Base-by-base conservation (phyloP, 2,797 vertebrate genomes). In the Xyrichtys novacula region DNA sequence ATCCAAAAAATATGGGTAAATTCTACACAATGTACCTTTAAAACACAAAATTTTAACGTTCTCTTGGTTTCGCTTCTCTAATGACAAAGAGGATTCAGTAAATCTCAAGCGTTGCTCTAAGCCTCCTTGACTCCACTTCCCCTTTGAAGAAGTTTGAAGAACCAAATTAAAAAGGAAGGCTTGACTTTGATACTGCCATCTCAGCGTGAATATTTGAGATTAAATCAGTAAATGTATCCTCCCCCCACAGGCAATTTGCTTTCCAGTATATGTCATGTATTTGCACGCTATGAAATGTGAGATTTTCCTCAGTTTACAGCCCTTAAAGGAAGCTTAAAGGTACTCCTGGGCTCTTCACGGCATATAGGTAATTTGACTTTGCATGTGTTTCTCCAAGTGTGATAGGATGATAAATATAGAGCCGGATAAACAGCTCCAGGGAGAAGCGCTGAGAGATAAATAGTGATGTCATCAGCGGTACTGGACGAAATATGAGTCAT, bases 371-470 rank as follows among this genome's bases (percentile, higher is more conserved):
- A 85, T 82, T 46, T 22, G 34, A 73, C 71, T 65, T 61, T 15
- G 50, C 65, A 65, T 60, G 58, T 52, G 31, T 65, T 77, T 78
- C 72, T 78, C 42, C 53, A 53, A 78, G 74, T 74, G 62, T 58
- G 76, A 87, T 74, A 56, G 71, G 68, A 67, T 63, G 80, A 82
- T 86, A 83, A 88, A 90, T 85, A 83, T 80, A 84, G 85, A 81
- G 65, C 20, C 52, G 78, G 61, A 89, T 82, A 85, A 87, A 87
- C 55, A 85, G 88, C 88, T 87, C 36, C 34, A 1, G 79, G 81
- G 52, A 76, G 56, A 79, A 61, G 64, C 67, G 7, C 62, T 78
- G 71, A 65, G 74, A 78, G 76, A 85, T 60, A 39, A 58, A 48
- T 25, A 7, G 65, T 88, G 89, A 88, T 77, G 91, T 89, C 85